These are phyloP conservation scores for Sebastes kiyomatsui DNA, from an alignment of 2,797 vertebrate genomes.

Conservation along the genomic window DNA sequence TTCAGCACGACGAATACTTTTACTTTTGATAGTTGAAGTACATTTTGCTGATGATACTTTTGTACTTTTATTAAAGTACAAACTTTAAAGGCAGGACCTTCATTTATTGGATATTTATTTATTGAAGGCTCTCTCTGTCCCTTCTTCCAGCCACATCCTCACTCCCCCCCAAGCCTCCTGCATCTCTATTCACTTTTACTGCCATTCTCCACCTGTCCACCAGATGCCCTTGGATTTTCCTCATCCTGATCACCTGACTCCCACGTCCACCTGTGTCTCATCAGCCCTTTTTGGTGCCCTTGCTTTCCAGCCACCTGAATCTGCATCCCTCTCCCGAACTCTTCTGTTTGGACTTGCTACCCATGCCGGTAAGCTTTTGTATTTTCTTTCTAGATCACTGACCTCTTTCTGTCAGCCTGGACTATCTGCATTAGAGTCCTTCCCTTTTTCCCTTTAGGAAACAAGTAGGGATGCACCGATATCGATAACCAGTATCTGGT, in stretches of 20 bases:
- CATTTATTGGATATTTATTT: background rate
- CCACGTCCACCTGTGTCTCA: background rate
- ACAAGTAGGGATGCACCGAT: background rate
- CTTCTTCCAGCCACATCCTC: no score
- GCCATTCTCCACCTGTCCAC: no score
- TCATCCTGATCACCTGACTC: background rate
- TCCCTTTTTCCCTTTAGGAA: background rate
- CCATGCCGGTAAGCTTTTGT: background rate
- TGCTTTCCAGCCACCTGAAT: no score
- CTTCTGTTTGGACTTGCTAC: background rate
- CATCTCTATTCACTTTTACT: no score
- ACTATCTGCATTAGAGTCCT: background rate
- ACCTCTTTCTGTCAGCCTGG: background rate
- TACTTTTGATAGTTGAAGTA: no score
- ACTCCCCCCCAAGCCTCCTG: rapidly evolving
- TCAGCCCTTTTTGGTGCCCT: no score
- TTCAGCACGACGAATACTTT: background rate
- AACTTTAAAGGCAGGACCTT: background rate
- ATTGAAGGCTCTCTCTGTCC: background rate
- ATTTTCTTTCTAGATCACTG: background rate
- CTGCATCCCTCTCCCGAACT: no score
- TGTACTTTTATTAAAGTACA: no score
- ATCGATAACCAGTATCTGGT: no score
- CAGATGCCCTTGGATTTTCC: no score
- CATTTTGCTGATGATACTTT: no score